Base-by-base conservation (phyloP, 1,140 invertebrate species). In the Agraylea sexmaculata region DNA sequence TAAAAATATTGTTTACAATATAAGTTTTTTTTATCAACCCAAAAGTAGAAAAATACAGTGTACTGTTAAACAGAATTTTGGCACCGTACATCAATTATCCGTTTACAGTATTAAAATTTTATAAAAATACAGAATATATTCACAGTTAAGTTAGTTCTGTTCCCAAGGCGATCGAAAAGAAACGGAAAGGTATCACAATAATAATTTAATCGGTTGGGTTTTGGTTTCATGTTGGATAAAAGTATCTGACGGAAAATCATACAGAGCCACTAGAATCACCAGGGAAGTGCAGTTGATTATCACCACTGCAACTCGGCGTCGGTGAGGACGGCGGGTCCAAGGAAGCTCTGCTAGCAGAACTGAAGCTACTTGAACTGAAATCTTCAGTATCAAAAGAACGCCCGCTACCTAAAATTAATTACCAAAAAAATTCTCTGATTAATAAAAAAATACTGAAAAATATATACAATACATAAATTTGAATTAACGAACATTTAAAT, bases 291-390 rank as follows among this genome's bases (percentile, higher is more conserved):
- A 83, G 71, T 53, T 79, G 67, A 54, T 80, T 79, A 53, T 82
- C 81, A 33, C 78, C 73, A 42, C 74, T 72, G 52, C 73, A 75
- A 55, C 57, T 22, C 33, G 74, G 64, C 18, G 76, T 74, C 41
- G 76, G 75, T 8, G 76, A 78, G 16, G 78, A 78, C 4, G 79
- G 73, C n/a, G 79, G 74, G 45, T 82, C 81, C n/a, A 83, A 63
- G 2, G 83, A 85, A 1, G 80, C 77, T 29, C 81, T 71, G 51
- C 80, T 84, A 2, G 80, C 75, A 3, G 82, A 85, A 53, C 81
- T 84, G 49, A 86, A 80, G 54, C 81, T 85, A 53, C 82, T 85
- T 10, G 80, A 77, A 53, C 82, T 86, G 27, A 84, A 54, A 51
- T 85, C 82, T 50, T 85, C 83, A 20, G 59, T 57, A 42, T 62